Evolutionary conservation across 1,140 invertebrate species (phyloP).

Genomic region (Homalodisca vitripennis): DNA sequence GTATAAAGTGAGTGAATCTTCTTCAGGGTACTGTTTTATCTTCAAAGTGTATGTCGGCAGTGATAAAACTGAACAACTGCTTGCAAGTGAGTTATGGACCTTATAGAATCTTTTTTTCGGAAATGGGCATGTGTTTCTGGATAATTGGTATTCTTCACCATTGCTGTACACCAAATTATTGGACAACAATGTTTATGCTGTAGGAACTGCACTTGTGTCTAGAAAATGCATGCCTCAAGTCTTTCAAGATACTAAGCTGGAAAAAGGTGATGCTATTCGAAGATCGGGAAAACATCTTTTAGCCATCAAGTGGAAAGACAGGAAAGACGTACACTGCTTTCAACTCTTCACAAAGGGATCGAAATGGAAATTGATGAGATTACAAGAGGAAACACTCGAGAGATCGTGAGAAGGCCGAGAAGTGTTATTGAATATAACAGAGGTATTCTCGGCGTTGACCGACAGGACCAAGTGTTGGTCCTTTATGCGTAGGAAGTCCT

Average conservation of each 20-base stretch:
- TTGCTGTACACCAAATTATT: not conserved
- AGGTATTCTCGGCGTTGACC: not conserved
- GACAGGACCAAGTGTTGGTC: conserved; percentile 3
- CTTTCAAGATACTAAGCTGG: not conserved
- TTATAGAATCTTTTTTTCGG: not conserved
- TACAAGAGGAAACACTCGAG: not conserved
- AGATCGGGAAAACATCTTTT: not conserved
- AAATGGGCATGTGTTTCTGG: not conserved
- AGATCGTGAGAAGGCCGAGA: not conserved
- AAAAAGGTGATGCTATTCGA: not conserved
- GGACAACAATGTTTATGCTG: not conserved
- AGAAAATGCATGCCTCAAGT: not conserved
- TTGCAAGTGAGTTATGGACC: not conserved
- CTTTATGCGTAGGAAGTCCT: too few relatives aligned
- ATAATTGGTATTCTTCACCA: conserved; percentile 1
- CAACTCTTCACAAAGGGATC: not conserved
- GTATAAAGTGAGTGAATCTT: conserved; percentile 10
- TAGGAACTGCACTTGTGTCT: not conserved
- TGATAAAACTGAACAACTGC: not conserved
- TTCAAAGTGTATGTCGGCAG: not conserved
- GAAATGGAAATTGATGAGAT: not conserved
- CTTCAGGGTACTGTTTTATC: not conserved
- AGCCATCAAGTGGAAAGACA: not conserved
- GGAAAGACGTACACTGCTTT: conserved; percentile 1
- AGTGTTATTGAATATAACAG: not conserved